These are phyloP conservation scores for Microcebus lehilahytsara DNA, from an alignment of 2,113 vertebrate genomes.

Conservation along the genomic window DNA sequence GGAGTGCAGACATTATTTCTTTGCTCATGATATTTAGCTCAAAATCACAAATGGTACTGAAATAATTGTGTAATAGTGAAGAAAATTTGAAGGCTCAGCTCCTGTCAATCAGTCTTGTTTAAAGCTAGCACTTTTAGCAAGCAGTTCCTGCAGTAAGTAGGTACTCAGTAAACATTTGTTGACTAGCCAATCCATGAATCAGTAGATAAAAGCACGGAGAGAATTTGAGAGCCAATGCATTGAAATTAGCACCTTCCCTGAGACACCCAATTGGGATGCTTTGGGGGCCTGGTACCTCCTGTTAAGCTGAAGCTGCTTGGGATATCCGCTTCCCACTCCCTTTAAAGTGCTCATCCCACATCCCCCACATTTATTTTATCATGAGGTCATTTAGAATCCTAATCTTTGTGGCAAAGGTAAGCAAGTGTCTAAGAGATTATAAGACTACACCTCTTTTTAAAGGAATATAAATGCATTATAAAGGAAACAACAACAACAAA, in stretches of 20 bases:
- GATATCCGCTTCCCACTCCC: not conserved
- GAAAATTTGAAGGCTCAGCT: not conserved
- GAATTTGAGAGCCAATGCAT: not conserved
- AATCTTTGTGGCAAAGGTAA: slow-evolving; percentile 1
- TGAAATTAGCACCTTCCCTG: not conserved
- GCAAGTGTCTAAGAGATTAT: not conserved
- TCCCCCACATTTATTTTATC: not conserved
- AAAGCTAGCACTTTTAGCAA: not conserved
- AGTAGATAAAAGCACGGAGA: not conserved
- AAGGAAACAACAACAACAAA: not conserved
- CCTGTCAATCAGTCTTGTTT: not conserved
- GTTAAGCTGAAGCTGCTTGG: not conserved
- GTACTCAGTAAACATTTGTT: not conserved
- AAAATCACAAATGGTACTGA: not conserved
- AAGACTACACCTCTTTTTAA: not conserved
- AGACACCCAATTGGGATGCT: not conserved
- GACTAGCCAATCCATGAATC: not conserved
- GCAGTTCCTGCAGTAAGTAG: not conserved
- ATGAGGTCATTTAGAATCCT: not conserved
- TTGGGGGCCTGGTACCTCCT: not conserved
- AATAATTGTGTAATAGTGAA: not conserved
- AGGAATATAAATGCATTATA: not conserved
- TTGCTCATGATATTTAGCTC: not conserved
- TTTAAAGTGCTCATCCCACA: too few relatives aligned
- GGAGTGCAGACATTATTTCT: not conserved